A percentile compares a stretch with the other conserved stretches of the same genome.
These are phyloP conservation scores for Ennomos fuscantarius DNA, from an alignment of 2,888 invertebrate genomes.

Conservation along the genomic window DNA sequence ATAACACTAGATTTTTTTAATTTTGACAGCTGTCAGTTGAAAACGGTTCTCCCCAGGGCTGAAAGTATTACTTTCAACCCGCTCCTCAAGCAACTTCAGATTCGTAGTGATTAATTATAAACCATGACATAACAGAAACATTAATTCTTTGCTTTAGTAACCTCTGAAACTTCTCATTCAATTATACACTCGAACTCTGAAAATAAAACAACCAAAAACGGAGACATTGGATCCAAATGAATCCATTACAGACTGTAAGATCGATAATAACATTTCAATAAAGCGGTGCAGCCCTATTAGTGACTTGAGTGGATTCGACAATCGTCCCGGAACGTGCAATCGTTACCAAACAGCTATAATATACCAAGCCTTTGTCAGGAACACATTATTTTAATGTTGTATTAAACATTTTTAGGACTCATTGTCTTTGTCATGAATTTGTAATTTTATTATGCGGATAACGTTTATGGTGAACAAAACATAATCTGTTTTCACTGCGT, in stretches of 20 bases:
- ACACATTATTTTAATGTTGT: conserved; percentile 31
- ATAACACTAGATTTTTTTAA: too few relatives aligned
- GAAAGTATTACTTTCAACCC: too few relatives aligned
- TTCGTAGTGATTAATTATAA: too few relatives aligned
- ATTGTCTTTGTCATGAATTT: conserved; percentile 30
- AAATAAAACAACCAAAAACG: too few relatives aligned
- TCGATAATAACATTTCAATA: conserved; percentile 8
- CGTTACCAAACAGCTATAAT: conserved; percentile 37
- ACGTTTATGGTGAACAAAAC: conserved; percentile 31
- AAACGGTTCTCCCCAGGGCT: too few relatives aligned
- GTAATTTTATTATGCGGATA: conserved; percentile 30
- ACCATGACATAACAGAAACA: too few relatives aligned
- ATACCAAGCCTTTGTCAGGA: conserved; percentile 29
- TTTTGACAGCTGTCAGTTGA: too few relatives aligned
- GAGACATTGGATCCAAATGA: too few relatives aligned
- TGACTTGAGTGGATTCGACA: conserved; percentile 47
- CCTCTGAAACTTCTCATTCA: too few relatives aligned
- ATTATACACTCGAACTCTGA: too few relatives aligned
- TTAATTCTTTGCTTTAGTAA: too few relatives aligned
- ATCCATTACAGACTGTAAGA: neutral
- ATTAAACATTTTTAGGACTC: conserved; percentile 29
- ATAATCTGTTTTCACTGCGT: conserved; percentile 23
- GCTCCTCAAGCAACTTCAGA: too few relatives aligned
- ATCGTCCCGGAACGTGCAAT: conserved; percentile 50
- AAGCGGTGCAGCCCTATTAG: conserved; percentile 18